Conservation (phyloP, 2,888 invertebrate genomes). For the Troides oblongomaculatus region DNA sequence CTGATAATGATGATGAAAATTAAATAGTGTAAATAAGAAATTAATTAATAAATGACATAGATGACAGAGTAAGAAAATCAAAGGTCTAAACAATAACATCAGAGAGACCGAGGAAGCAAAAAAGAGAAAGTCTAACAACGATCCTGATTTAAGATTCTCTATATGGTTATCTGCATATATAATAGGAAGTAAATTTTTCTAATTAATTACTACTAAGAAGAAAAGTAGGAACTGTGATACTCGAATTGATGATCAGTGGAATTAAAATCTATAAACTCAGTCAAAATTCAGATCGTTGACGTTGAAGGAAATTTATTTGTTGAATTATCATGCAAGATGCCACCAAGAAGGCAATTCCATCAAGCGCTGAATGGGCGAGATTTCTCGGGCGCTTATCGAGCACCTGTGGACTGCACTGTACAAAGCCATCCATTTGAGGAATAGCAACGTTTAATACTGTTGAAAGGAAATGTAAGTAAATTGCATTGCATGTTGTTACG, state of each 20-base stretch:
- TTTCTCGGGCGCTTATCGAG: constrained; percentile 63
- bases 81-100: too few species aligned
- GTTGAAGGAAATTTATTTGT: constrained; percentile 22
- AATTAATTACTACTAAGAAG: too few species aligned
- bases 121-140: too few species aligned
- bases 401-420: constrained; percentile 66
- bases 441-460: constrained; percentile 37
- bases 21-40: too few species aligned
- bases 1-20: too few species aligned
- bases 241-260: background rate
- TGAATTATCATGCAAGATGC: constrained; percentile 55
- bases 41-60: too few species aligned
- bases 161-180: too few species aligned
- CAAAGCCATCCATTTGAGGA: constrained; percentile 64
- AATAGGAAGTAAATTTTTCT: too few species aligned
- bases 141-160: too few species aligned
- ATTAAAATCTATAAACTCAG: background rate
- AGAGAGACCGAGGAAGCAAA: too few species aligned
- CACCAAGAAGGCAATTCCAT: constrained; percentile 68
- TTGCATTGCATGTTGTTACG: constrained; percentile 6
- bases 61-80: too few species aligned
- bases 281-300: background rate
- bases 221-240: background rate
- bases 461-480: constrained; percentile 20
- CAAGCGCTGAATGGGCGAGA: constrained; percentile 47